Evolutionary conservation across 2,888 invertebrate species (phyloP).

Genomic region (Calliphora vomitoria): DNA sequence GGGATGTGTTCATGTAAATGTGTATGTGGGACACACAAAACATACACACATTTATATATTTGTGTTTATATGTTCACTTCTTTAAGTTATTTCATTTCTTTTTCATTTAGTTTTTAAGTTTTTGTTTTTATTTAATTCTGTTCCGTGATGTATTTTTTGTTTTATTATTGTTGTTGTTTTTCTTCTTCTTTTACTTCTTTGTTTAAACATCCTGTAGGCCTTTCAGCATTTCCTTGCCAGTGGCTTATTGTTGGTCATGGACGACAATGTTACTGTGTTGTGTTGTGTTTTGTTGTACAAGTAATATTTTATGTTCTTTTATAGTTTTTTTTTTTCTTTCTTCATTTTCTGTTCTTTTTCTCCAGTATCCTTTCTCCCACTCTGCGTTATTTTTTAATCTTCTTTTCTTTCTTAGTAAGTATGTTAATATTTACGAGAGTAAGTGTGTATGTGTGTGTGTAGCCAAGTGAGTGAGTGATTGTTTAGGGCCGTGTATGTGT

Average conservation of each 20-base stretch:
- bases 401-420: neutral
- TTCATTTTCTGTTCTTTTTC: neutral
- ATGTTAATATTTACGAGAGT: slow-evolving; percentile 12
- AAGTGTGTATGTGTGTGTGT: neutral
- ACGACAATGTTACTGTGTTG: slow-evolving; percentile 28
- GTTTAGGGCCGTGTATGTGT: neutral
- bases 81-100: neutral
- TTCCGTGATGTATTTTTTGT: neutral
- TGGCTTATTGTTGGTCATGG: slow-evolving; percentile 56
- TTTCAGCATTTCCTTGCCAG: slow-evolving; percentile 44
- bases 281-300: slow-evolving; percentile 17
- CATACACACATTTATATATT: neutral
- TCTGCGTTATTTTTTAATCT: neutral
- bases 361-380: neutral
- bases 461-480: neutral
- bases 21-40: neutral
- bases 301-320: slow-evolving; percentile 20
- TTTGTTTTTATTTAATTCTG: neutral
- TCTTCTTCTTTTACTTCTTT: slow-evolving; percentile 6
- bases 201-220: slow-evolving; percentile 38
- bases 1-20: neutral
- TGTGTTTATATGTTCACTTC: neutral
- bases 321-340: neutral
- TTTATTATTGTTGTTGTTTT: neutral
- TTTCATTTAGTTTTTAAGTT: slow-evolving; percentile 16